Base-by-base conservation (phyloP, 2,797 vertebrate species). In the Threskiornis aethiopicus region DNA sequence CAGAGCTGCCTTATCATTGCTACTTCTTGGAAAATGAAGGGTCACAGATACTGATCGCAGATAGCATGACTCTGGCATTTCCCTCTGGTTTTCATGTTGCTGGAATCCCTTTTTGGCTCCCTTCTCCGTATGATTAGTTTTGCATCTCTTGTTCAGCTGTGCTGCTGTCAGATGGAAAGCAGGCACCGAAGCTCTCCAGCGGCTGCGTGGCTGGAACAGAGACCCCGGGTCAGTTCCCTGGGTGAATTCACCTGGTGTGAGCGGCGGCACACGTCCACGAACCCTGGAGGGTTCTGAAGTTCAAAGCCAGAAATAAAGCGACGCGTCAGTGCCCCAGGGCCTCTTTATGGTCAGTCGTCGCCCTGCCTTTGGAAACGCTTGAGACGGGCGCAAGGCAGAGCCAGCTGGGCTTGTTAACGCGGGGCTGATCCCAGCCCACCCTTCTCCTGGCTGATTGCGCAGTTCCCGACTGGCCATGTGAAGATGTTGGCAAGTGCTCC, bases 71-170 rank as follows among this genome's bases (percentile, higher is more conserved):
- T 90, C 78, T 84, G 89, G 90, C 73, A 51, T 39, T 76, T 57
- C 71, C 59, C 83, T 84, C 92, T 78, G 94, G 10, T 95, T 94
- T 96, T 88, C 55, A 16, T 70, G 90, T 35, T 52, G 84, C 73
- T 95, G 87, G 94, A 93, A 95, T 97, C 91, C 64, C 88, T 95
- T 86, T 64, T 90, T 95, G 91, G 95, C 93, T 96, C 39, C 61
- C n/a, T 94, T 70, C 72, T 84, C 58, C 1, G 3, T 86, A 62
- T 2, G 20, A 84, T 83, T 90, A 89, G 91, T 87, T 75, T 81
- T 92, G 89, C 84, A 90, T 81, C 84, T 76, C 51, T 49, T 35
- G 59, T 84, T 96, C 90, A 94, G 78, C 92, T 93, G 78, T 89
- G 78, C 89, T 95, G 92, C 94, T 96, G 91, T 77, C 77, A 70